Percentiles rank a stretch among this genome's conserved stretches.
These are phyloP conservation scores for Bombus fervidus DNA, from an alignment of 1,140 invertebrate genomes.

Conservation along the genomic window DNA sequence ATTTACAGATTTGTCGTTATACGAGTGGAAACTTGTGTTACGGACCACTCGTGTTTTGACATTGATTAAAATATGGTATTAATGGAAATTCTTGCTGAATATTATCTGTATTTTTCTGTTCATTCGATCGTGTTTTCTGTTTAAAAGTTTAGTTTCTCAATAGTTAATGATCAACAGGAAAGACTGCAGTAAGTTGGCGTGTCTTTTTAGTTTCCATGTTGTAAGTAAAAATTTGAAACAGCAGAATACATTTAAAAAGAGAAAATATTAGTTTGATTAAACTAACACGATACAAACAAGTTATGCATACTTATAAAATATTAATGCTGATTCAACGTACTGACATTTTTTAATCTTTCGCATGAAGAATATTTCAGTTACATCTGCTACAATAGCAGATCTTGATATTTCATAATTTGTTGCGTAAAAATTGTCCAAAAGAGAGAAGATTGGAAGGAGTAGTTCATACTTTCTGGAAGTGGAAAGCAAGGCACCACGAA, in stretches of 20 bases:
- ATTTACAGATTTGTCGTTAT: neutral
- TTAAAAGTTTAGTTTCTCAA: neutral
- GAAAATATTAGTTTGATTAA: neutral
- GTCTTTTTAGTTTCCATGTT: neutral
- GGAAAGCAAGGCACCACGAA: too few relatives aligned
- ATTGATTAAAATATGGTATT: neutral
- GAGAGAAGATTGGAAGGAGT: neutral
- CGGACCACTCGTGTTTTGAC: neutral
- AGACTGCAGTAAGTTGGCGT: neutral
- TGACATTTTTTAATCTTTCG: too few relatives aligned
- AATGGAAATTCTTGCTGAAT: neutral
- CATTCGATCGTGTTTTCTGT: neutral
- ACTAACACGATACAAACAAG: neutral
- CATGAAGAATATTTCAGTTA: too few relatives aligned
- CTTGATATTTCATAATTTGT: too few relatives aligned
- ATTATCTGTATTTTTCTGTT: neutral
- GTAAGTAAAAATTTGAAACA: too few relatives aligned
- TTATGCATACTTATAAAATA: too few relatives aligned
- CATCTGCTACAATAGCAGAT: too few relatives aligned
- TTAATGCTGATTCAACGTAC: too few relatives aligned
- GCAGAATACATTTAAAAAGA: neutral
- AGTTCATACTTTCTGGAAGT: neutral
- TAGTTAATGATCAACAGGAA: neutral
- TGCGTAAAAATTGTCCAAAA: too few relatives aligned
- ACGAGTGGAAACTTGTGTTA: neutral